A percentile compares a stretch with the other conserved stretches of the same genome.
Conservation (phyloP, 1,140 invertebrate species). For the Aphelinus atriplicis region DNA sequence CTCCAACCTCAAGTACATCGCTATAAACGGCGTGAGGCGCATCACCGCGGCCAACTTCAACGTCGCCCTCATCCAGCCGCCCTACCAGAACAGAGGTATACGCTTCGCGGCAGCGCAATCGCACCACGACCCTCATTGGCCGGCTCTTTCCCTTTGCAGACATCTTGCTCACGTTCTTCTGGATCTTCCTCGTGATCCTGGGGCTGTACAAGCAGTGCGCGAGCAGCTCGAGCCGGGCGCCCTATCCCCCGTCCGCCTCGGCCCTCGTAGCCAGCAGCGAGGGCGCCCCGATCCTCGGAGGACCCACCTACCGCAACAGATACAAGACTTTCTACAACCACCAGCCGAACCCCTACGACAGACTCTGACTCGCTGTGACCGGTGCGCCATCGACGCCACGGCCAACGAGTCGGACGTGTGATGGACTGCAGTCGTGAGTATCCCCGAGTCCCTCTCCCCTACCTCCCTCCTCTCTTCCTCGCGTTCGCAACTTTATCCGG, state of each 20-base stretch:
- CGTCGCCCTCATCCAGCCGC: constrained; percentile 70
- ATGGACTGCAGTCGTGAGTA: too few relatives aligned
- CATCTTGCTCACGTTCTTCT: constrained; percentile 66
- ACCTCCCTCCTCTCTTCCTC: too few relatives aligned
- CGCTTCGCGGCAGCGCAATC: too few relatives aligned
- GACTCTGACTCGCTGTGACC: too few relatives aligned
- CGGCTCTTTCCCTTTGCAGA: constrained; percentile 63
- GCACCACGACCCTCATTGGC: too few relatives aligned
- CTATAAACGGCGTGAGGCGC: constrained; percentile 74
- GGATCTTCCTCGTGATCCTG: constrained; percentile 64
- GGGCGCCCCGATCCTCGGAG: constrained; percentile 11
- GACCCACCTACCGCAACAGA: constrained; percentile 1
- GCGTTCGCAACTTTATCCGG: too few relatives aligned
- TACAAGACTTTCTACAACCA: background rate
- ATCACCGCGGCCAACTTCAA: constrained; percentile 70
- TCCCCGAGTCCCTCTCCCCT: too few relatives aligned
- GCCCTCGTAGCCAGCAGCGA: background rate
- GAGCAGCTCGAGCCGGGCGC: constrained; percentile 16
- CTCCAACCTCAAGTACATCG: constrained; percentile 75
- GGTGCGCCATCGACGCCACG: too few relatives aligned
- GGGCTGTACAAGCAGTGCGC: constrained; percentile 52
- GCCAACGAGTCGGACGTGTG: too few relatives aligned
- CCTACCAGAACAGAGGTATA: constrained; percentile 72
- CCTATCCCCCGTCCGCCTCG: constrained; percentile 8
- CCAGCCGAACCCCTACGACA: too few relatives aligned